A percentile compares a stretch with the other conserved stretches of the same genome.
Evolutionary conservation across 2,113 vertebrate species (phyloP).

Genomic region (Phalacrocorax aristotelis): DNA sequence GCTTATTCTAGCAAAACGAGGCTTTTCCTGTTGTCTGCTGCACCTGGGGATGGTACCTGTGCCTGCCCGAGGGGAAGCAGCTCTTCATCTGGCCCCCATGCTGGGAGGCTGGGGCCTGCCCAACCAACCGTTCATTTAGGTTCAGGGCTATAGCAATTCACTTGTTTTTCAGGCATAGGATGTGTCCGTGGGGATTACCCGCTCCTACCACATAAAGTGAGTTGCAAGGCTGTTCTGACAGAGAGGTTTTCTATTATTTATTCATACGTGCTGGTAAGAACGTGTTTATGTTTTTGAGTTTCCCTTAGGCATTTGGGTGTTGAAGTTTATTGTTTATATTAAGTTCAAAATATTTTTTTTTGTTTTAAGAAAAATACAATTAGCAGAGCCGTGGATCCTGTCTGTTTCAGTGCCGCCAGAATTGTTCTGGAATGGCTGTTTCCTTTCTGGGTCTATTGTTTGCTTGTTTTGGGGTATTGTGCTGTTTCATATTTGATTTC

Average conservation of each 20-base stretch:
- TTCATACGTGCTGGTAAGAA: not conserved
- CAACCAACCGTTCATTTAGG: not conserved
- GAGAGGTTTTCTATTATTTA: not conserved
- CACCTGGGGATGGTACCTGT: not conserved
- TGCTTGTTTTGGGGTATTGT: slow-evolving; percentile 17
- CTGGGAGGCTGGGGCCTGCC: not conserved
- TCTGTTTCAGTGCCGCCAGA: not conserved
- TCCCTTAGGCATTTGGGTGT: not conserved
- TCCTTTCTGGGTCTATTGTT: slow-evolving; percentile 4
- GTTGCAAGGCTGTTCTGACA: not conserved
- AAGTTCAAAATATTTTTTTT: not conserved
- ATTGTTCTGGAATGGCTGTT: not conserved
- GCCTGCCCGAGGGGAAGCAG: not conserved
- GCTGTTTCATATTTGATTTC: slow-evolving; percentile 46
- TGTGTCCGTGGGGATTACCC: not conserved
- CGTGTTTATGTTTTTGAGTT: not conserved
- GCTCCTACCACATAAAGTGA: not conserved
- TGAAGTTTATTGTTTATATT: not conserved
- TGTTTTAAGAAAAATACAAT: not conserved
- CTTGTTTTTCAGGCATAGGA: not conserved
- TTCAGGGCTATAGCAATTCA: not conserved
- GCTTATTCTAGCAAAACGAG: not conserved
- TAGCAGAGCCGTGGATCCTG: not conserved
- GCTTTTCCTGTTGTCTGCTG: not conserved
- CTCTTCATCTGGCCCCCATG: not conserved